Conservation (phyloP, 2,113 vertebrate genomes). For the Rhinichthys klamathensis region DNA sequence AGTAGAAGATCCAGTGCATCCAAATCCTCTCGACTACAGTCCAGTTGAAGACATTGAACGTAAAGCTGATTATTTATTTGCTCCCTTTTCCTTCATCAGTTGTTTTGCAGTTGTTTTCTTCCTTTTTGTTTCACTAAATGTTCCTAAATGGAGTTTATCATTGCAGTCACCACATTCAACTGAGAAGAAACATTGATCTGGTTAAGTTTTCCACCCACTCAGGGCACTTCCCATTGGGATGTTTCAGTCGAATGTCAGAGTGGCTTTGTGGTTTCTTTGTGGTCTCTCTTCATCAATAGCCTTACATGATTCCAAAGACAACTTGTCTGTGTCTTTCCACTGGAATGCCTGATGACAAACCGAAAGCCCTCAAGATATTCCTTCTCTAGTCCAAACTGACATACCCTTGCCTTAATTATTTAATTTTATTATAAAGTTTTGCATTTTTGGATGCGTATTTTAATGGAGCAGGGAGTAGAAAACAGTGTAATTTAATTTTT, state of each 20-base stretch:
- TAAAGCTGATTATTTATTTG: slow-evolving; percentile 56
- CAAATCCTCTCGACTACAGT: slow-evolving; percentile 53
- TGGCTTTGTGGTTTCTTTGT: slow-evolving; percentile 47
- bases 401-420: background rate
- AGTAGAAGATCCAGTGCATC: slow-evolving; percentile 60
- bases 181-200: slow-evolving; percentile 1
- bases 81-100: background rate
- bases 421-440: slow-evolving; percentile 12
- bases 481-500: background rate
- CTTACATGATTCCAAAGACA: slow-evolving; percentile 62
- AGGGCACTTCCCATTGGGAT: slow-evolving; percentile 4
- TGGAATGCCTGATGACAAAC: slow-evolving; percentile 27
- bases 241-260: slow-evolving; percentile 42
- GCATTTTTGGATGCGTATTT: background rate
- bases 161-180: background rate
- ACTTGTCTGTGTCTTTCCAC: slow-evolving; percentile 19
- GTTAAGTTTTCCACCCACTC: slow-evolving; percentile 20
- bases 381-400: background rate
- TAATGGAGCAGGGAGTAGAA: background rate
- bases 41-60: slow-evolving; percentile 62
- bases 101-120: background rate
- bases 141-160: slow-evolving; percentile 41
- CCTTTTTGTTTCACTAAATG: background rate
- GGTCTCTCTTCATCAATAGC: slow-evolving; percentile 57
- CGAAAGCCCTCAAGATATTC: slow-evolving; percentile 14